A percentile compares a stretch with the other conserved stretches of the same genome.
phyloP scores from a whole-genome alignment of 2,113 vertebrate species.

The Silurus glanis region DNA sequence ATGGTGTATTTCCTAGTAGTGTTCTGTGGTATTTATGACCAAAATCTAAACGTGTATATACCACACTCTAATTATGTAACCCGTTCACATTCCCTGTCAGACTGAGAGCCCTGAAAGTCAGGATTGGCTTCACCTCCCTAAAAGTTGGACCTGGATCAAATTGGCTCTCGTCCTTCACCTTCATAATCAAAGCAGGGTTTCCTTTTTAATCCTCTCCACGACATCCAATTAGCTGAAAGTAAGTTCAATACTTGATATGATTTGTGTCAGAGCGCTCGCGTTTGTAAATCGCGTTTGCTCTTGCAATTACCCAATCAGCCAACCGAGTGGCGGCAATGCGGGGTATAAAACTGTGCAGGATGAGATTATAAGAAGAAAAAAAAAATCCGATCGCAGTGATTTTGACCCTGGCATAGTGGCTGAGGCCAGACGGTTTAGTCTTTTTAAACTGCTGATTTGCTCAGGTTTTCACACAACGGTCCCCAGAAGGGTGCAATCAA shows the following conservation, averaged over 20 bases:
- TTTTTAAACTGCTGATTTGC: background rate
- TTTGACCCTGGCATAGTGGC: background rate
- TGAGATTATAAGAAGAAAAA: background rate
- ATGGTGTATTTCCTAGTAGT: background rate
- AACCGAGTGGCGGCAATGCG: background rate
- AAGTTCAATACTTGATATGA: background rate
- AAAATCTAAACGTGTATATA: background rate
- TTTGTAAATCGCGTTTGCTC: background rate
- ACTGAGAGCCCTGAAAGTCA: background rate
- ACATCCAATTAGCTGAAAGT: conserved; percentile 17
- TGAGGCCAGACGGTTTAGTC: background rate
- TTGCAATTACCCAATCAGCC: background rate
- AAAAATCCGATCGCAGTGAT: background rate
- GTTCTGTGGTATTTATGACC: background rate
- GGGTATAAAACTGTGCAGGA: background rate
- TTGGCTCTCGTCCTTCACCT: conserved; percentile 26
- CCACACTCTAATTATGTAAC: background rate
- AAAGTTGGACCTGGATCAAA: conserved; percentile 37
- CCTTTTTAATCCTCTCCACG: background rate
- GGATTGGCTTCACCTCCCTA: background rate
- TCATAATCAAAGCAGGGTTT: conserved; percentile 10
- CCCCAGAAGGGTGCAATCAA: background rate
- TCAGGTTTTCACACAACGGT: background rate
- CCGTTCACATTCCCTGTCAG: background rate
- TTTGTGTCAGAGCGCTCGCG: background rate